These are phyloP conservation scores for Sphaerodactylus townsendi DNA, from an alignment of 2,113 vertebrate genomes.

Conservation along the genomic window DNA sequence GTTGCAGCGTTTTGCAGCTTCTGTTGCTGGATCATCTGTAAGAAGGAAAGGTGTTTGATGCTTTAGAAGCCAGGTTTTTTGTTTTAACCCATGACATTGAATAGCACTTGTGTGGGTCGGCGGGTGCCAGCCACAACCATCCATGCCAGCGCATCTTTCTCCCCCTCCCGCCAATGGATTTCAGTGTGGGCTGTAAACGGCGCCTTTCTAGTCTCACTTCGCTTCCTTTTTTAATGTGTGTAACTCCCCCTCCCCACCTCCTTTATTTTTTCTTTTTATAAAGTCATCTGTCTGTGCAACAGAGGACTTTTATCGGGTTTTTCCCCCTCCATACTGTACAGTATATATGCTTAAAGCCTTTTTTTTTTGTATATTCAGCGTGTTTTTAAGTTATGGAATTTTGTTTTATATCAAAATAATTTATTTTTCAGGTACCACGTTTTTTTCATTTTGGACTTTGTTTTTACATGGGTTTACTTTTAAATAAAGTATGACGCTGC, in stretches of 20 bases:
- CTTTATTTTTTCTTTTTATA: conserved; percentile 42
- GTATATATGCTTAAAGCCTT: conserved; percentile 75
- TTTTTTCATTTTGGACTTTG: conserved; percentile 82
- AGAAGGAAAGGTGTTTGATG: conserved; percentile 54
- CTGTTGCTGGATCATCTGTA: conserved; percentile 60
- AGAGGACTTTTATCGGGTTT: conserved; percentile 76
- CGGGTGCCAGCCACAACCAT: not conserved
- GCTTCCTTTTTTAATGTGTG: conserved; percentile 59
- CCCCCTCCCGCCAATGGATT: too few relatives aligned
- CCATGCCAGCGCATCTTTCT: not conserved
- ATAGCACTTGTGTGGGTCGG: conserved; percentile 28
- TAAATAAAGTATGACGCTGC: conserved; percentile 85
- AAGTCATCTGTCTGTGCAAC: conserved; percentile 70
- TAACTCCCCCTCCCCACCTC: conserved; percentile 27
- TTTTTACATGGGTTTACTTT: conserved; percentile 84
- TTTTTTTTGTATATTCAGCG: conserved; percentile 83
- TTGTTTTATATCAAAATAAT: conserved; percentile 83
- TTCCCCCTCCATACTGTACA: conserved; percentile 73
- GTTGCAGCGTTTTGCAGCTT: conserved; percentile 40
- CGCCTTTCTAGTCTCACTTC: conserved; percentile 48
- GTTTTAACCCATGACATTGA: conserved; percentile 48
- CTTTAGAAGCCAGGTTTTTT: conserved; percentile 48
- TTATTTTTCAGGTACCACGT: conserved; percentile 82
- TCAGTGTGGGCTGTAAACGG: conserved; percentile 28
- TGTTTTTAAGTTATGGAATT: conserved; percentile 84